Evolutionary conservation across 1,140 invertebrate genomes (phyloP), one percentile per base, ranked within the genome.

Genomic region (Drosophila miranda): DNA sequence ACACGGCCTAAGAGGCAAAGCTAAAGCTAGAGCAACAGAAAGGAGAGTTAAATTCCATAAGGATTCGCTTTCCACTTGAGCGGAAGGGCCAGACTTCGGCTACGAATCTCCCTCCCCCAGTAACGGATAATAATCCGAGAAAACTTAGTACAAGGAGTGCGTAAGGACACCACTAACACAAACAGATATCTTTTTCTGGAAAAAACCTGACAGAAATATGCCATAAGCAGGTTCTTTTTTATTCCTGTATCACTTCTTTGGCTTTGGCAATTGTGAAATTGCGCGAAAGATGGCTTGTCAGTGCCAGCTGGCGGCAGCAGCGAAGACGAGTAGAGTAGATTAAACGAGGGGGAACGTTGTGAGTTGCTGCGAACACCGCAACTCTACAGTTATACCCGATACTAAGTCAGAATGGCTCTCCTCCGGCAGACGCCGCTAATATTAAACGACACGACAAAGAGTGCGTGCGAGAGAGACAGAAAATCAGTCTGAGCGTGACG

Each of bases 211-310:
- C 70, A 76, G 51, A 67, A 78, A 77, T 71, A 59, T 82, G 81
- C 61, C 81, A 75, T 42, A 23, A 54, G 60, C 61, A 81, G 59
- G 50, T 42, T 57, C 66, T 78, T 21, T 19, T 38, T 48, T 46
- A 16, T 19, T 38, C 11, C 34, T 13, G 34, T 13, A 3, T 6
- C 49, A 62, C 52, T 66, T 23, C 34, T 28, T 23, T 26, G 19
- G 34, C 57, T 70, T 23, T 14, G 30, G 34, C 48, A 49, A 60
- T 66, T 53, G 60, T 42, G 62, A 76, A 84, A 86, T 80, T 84
- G 81, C 80, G 80, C 70, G 82, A 70, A 67, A 38, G 11, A 75
- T 58, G 63, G 66, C 67, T 74, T 77, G 77, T 81, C 82, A 86
- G 72, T 75, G 71, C 49, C 71, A 75, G 71, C 56, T 75, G 71